Evolutionary conservation across 2,888 invertebrate species (phyloP).

Genomic region (Dioctria rufipes): DNA sequence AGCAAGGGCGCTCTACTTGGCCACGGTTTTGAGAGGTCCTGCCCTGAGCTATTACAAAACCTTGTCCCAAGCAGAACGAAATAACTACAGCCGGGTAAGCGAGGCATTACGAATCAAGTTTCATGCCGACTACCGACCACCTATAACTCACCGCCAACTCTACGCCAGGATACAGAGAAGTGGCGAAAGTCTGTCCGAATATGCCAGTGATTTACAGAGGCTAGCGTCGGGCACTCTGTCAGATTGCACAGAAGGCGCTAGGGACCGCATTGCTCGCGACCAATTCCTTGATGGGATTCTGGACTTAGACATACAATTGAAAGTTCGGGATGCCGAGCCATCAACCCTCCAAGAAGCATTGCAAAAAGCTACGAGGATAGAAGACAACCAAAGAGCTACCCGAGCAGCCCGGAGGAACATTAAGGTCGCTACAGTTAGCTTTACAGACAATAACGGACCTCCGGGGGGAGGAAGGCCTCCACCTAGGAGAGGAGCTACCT

Average conservation of each 20-base stretch:
- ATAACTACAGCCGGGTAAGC: background rate
- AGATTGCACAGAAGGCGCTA: background rate
- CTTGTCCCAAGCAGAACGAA: background rate
- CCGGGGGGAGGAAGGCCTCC: too few relatives aligned
- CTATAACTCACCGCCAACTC: background rate
- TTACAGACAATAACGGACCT: too few relatives aligned
- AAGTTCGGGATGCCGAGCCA: too few relatives aligned
- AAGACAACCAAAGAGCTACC: too few relatives aligned
- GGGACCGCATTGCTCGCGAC: too few relatives aligned
- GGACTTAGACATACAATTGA: too few relatives aligned
- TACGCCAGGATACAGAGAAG: background rate
- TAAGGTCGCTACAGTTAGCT: too few relatives aligned
- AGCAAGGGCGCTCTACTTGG: background rate
- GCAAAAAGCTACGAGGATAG: too few relatives aligned
- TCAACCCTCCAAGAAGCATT: too few relatives aligned
- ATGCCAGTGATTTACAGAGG: background rate
- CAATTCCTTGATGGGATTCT: too few relatives aligned
- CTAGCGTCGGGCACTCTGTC: background rate
- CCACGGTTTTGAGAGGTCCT: background rate
- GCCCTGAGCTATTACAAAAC: conserved; percentile 4
- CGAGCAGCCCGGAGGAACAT: too few relatives aligned
- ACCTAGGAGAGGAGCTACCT: too few relatives aligned
- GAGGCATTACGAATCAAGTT: background rate
- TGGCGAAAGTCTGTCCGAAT: background rate
- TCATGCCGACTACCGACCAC: background rate